These are phyloP conservation scores for Ctenopoma kingsleyae DNA, from an alignment of 2,797 vertebrate genomes.

Conservation along the genomic window DNA sequence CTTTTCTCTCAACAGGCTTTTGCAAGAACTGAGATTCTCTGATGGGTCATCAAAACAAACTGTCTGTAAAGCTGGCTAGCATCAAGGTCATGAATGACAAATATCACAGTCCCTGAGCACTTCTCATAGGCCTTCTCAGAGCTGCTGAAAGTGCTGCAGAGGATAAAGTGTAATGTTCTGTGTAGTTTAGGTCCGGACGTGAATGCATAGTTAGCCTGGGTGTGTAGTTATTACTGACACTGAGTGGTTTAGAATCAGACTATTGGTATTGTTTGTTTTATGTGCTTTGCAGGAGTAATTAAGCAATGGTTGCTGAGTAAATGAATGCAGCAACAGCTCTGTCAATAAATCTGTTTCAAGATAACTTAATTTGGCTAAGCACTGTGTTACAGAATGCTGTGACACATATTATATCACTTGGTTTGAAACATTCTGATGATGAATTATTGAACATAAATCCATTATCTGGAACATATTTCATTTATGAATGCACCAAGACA, in stretches of 20 bases:
- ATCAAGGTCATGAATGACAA: conserved; percentile 72
- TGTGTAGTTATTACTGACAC: conserved; percentile 72
- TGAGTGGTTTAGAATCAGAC: conserved; percentile 76
- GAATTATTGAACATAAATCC: conserved; percentile 88
- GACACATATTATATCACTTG: conserved; percentile 82
- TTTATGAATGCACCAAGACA: conserved; percentile 86
- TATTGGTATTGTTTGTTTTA: conserved; percentile 78
- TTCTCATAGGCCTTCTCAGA: conserved; percentile 41
- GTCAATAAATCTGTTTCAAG: conserved; percentile 85
- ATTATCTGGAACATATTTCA: conserved; percentile 87
- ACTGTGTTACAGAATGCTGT: conserved; percentile 78
- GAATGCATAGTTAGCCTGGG: conserved; percentile 45
- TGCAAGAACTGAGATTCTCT: conserved; percentile 68
- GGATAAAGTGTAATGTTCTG: conserved; percentile 30
- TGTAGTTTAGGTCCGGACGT: conserved; percentile 33
- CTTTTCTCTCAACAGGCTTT: conserved; percentile 59
- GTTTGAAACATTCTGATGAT: conserved; percentile 84
- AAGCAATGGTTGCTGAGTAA: conserved; percentile 80
- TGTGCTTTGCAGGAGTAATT: conserved; percentile 79
- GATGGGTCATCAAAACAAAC: conserved; percentile 82
- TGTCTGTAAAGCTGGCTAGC: conserved; percentile 54
- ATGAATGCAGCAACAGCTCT: conserved; percentile 72
- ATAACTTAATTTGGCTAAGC: conserved; percentile 84
- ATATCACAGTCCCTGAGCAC: conserved; percentile 54
- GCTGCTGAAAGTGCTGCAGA: conserved; percentile 20